phyloP scores from a whole-genome alignment of 2,888 invertebrate species.

The Eupithecia pulchellata region DNA sequence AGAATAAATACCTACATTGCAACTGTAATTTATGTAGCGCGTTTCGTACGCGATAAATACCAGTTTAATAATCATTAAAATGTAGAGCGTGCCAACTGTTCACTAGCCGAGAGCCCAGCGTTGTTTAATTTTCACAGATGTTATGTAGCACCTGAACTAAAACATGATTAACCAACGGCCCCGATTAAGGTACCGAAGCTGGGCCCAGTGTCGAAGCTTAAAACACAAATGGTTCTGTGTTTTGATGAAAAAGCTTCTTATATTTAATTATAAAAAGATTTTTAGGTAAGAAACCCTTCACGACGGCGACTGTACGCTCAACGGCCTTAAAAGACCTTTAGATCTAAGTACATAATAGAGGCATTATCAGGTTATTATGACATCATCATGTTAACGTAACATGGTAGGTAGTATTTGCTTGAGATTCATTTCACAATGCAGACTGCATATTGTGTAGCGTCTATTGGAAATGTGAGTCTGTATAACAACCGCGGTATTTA shows the following conservation, averaged over 20 bases:
- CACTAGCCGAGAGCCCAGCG: background rate
- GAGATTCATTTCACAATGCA: conserved; percentile 50
- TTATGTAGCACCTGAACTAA: background rate
- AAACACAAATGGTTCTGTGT: background rate
- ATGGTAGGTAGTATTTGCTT: conserved; percentile 22
- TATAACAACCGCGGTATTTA: conserved; percentile 32
- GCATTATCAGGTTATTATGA: conserved; percentile 39
- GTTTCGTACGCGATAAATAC: background rate
- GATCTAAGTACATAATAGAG: conserved; percentile 20
- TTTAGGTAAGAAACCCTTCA: background rate
- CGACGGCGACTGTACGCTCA: background rate
- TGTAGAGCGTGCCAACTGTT: background rate
- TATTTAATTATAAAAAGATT: background rate
- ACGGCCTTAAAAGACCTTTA: conserved; percentile 16
- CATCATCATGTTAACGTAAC: conserved; percentile 39
- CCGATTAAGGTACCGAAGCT: background rate
- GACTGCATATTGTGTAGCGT: conserved; percentile 4
- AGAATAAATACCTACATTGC: no score
- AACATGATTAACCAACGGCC: background rate
- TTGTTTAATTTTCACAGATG: background rate
- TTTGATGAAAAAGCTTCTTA: background rate
- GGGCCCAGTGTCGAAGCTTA: background rate
- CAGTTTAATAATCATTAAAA: background rate
- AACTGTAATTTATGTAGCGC: no score
- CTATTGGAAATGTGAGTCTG: conserved; percentile 42